These are phyloP conservation scores for Ciconia nigra DNA, from an alignment of 2,797 vertebrate genomes.

Conservation along the genomic window DNA sequence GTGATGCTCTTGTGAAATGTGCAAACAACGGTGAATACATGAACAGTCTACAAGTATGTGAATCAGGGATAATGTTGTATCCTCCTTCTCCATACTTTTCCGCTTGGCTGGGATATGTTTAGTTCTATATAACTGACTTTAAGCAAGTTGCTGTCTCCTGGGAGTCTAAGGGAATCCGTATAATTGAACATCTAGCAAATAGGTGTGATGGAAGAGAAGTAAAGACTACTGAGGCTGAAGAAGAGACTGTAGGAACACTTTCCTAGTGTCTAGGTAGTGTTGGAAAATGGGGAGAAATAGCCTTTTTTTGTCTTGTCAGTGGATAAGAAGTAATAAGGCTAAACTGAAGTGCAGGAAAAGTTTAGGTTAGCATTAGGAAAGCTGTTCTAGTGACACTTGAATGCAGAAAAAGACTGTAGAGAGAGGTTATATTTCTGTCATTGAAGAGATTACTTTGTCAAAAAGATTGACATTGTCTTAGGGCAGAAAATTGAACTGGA, in stretches of 20 bases:
- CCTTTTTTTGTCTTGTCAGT: not conserved
- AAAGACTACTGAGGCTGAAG: not conserved
- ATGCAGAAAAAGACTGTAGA: not conserved
- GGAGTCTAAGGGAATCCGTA: not conserved
- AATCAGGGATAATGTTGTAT: not conserved
- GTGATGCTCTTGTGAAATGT: not conserved
- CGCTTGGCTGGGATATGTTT: rapidly evolving
- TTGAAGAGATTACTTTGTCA: not conserved
- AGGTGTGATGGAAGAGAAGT: not conserved
- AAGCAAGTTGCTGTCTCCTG: not conserved
- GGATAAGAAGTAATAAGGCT: not conserved
- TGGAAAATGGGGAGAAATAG: not conserved
- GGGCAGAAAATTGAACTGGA: not conserved
- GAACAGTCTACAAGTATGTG: rapidly evolving
- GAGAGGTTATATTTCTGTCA: not conserved
- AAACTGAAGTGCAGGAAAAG: not conserved
- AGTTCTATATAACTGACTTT: not conserved
- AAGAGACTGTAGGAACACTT: not conserved
- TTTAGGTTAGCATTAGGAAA: not conserved
- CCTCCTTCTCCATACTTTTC: not conserved
- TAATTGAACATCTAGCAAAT: not conserved
- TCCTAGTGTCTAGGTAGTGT: rapidly evolving
- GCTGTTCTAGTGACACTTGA: not conserved
- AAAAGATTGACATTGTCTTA: not conserved
- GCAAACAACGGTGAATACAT: not conserved